These are phyloP conservation scores for Geophilus truncorum DNA, from an alignment of 2,888 invertebrate species.

Conservation along the genomic window DNA sequence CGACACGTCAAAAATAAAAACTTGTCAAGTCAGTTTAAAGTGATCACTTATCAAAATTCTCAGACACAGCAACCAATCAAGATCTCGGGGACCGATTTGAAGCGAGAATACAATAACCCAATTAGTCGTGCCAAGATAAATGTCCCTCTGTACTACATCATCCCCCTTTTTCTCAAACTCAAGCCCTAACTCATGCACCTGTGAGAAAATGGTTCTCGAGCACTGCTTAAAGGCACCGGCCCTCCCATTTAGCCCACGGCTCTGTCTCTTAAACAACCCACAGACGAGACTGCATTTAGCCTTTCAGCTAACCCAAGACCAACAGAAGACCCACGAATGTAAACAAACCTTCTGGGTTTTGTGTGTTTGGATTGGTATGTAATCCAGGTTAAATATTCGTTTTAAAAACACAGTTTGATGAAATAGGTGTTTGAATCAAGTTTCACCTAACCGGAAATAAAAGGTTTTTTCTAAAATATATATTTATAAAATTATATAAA, in stretches of 20 bases:
- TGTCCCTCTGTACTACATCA: not conserved
- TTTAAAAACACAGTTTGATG: too few relatives aligned
- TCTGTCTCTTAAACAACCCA: not conserved
- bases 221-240: not conserved
- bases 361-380: too few relatives aligned
- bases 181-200: not conserved
- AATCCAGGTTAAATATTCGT: too few relatives aligned
- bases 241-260: not conserved
- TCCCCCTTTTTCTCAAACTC: not conserved
- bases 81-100: not conserved
- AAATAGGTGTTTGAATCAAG: too few relatives aligned
- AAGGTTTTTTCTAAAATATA: too few relatives aligned
- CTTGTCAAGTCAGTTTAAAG: not conserved
- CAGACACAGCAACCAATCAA: not conserved
- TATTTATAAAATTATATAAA: too few relatives aligned
- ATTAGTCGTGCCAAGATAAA: not conserved
- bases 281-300: not conserved
- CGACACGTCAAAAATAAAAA: not conserved
- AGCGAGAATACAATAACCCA: constrained; percentile 12
- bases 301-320: not conserved
- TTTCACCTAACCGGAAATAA: too few relatives aligned
- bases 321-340: not conserved
- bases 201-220: not conserved
- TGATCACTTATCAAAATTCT: not conserved
- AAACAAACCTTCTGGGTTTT: too few relatives aligned